Evolutionary conservation across 2,797 vertebrate genomes (phyloP).

Genomic region (Otus scops): DNA sequence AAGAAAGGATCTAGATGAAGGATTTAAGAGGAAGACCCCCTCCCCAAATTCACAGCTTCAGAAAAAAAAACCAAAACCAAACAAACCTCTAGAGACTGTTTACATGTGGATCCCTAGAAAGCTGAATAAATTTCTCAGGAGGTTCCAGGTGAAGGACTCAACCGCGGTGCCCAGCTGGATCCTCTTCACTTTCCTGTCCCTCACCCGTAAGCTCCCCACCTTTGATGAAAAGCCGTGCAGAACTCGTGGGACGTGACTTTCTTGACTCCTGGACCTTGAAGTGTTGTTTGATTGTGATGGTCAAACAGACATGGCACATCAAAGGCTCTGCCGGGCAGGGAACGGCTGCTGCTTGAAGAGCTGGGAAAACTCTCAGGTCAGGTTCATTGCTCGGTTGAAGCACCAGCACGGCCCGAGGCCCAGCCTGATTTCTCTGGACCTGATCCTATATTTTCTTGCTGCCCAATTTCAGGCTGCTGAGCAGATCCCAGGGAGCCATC

Average conservation of each 20-base stretch:
- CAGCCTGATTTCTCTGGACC: neutral
- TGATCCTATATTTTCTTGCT: neutral
- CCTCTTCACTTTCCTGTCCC: neutral
- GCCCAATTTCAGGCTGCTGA: neutral
- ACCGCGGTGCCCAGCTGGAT: fast-evolving
- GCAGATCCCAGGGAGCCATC: neutral
- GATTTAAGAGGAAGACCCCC: neutral
- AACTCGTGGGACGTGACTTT: fast-evolving
- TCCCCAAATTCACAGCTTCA: neutral
- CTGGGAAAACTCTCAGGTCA: neutral
- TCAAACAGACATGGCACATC: neutral
- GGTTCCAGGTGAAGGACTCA: neutral
- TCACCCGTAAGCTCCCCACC: neutral
- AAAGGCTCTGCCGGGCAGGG: neutral
- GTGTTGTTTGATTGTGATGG: neutral
- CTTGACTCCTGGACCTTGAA: fast-evolving
- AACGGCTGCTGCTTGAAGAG: neutral
- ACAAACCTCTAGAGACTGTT: fast-evolving
- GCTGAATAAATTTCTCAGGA: neutral
- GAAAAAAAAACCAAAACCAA: neutral
- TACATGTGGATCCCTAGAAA: neutral
- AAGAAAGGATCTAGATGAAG: neutral
- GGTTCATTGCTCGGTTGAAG: neutral
- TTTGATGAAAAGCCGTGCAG: neutral
- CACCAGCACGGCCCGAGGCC: fast-evolving